Evolutionary conservation across 2,113 vertebrate species (phyloP).

Genomic region (Recurvirostra avosetta): DNA sequence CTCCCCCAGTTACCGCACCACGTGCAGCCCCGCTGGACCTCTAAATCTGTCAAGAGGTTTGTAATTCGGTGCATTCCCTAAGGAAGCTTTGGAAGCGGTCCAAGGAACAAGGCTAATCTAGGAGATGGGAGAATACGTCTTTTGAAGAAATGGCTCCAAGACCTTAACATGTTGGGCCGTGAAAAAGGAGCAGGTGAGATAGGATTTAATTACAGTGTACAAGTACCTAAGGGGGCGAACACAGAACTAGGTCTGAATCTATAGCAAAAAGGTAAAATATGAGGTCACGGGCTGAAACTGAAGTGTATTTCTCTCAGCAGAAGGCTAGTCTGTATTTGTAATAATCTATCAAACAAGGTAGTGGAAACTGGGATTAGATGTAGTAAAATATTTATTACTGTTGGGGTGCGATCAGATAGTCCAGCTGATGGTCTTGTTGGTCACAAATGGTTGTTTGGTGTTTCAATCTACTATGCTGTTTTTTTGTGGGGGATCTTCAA

Average conservation of each 20-base stretch:
- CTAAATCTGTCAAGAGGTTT: slow-evolving; percentile 58
- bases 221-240: slow-evolving; percentile 37
- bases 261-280: slow-evolving; percentile 17
- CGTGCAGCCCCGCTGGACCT: not conserved
- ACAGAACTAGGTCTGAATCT: not conserved
- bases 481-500: not conserved
- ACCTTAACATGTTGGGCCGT: slow-evolving; percentile 49
- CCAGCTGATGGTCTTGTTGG: not conserved
- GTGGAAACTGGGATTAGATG: not conserved
- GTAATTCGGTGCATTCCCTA: slow-evolving; percentile 58
- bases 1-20: not conserved
- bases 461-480: not conserved
- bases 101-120: slow-evolving; percentile 38
- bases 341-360: not conserved
- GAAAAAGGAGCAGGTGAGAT: slow-evolving; percentile 55
- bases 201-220: slow-evolving; percentile 50
- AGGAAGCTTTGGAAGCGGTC: slow-evolving; percentile 48
- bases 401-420: not conserved
- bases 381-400: not conserved
- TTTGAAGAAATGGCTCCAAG: slow-evolving; percentile 56
- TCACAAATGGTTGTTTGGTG: not conserved
- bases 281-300: not conserved
- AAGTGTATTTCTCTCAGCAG: not conserved
- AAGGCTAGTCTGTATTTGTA: not conserved
- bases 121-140: not conserved